These are phyloP conservation scores for Notospermus geniculatus DNA, from an alignment of 1,140 invertebrate genomes.

Conservation along the genomic window DNA sequence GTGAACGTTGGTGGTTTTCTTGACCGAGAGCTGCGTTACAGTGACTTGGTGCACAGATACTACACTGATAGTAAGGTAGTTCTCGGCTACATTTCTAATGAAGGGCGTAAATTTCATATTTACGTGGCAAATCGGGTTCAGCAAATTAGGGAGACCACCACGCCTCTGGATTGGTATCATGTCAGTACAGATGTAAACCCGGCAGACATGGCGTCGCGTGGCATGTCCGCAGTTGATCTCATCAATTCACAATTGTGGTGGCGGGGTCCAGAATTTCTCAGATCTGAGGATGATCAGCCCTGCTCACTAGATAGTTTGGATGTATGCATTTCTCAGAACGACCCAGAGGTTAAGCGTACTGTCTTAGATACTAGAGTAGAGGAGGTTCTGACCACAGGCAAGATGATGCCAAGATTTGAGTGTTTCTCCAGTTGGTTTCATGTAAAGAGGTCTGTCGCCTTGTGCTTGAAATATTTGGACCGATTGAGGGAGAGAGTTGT, in stretches of 20 bases:
- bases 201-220: slow-evolving; percentile 16
- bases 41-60: neutral
- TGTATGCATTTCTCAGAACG: neutral
- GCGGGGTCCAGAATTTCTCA: slow-evolving; percentile 4
- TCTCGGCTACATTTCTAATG: slow-evolving; percentile 23
- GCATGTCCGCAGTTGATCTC: neutral
- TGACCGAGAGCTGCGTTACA: neutral
- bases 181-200: slow-evolving; percentile 11
- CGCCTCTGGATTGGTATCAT: slow-evolving; percentile 10
- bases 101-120: slow-evolving; percentile 13
- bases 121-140: slow-evolving; percentile 18
- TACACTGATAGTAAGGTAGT: slow-evolving; percentile 24
- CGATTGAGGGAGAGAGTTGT: no score
- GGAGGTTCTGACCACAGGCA: no score
- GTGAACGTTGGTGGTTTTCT: neutral
- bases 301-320: neutral
- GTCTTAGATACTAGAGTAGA: neutral
- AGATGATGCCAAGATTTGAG: no score
- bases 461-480: no score
- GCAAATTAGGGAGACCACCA: neutral
- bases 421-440: no score
- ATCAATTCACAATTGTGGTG: neutral
- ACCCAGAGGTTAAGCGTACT: slow-evolving; percentile 1
- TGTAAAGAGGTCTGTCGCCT: no score
- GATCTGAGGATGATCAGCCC: neutral